Conservation (phyloP, 2,888 invertebrate genomes). For the Euzetes globulus region DNA sequence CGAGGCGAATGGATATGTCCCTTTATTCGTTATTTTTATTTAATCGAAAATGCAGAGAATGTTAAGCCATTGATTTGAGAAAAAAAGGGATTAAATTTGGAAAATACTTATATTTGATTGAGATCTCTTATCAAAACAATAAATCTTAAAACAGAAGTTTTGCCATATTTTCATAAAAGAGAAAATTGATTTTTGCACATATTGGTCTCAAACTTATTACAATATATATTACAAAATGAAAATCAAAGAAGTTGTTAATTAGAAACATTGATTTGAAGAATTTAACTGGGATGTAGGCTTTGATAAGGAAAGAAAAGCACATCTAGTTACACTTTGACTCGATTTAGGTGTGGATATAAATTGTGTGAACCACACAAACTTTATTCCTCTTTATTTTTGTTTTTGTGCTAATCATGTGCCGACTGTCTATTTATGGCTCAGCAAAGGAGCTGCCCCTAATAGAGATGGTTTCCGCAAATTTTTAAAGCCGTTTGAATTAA, state of each 20-base stretch:
- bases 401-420: not conserved
- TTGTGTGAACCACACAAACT: not conserved
- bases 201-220: not conserved
- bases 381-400: not conserved
- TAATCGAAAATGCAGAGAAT: too few relatives aligned
- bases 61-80: too few relatives aligned
- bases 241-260: not conserved
- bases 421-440: not conserved
- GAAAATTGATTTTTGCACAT: too few relatives aligned
- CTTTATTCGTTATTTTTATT: too few relatives aligned
- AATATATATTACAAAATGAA: too few relatives aligned
- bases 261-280: not conserved
- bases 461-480: not conserved
- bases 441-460: not conserved
- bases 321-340: not conserved
- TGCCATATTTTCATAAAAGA: too few relatives aligned
- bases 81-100: too few relatives aligned
- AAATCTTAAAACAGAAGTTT: too few relatives aligned
- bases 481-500: not conserved
- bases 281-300: not conserved
- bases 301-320: not conserved
- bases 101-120: too few relatives aligned
- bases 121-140: too few relatives aligned
- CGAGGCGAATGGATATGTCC: too few relatives aligned
- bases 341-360: not conserved